These are phyloP conservation scores for Regulus satrapa DNA, from an alignment of 2,113 vertebrate species.

Conservation along the genomic window DNA sequence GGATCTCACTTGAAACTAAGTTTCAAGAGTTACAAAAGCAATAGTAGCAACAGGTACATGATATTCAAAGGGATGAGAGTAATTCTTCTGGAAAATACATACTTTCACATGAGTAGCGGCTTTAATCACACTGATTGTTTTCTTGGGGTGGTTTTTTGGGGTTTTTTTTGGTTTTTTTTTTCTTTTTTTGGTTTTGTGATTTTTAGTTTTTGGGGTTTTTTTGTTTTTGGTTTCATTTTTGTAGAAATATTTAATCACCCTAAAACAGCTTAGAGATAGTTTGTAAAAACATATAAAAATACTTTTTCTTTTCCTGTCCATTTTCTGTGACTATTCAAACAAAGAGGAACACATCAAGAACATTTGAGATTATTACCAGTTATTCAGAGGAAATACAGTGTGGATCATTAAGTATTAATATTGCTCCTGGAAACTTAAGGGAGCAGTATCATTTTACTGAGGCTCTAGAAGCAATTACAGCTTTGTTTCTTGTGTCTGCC, in stretches of 20 bases:
- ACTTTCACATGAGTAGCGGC: neutral
- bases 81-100: neutral
- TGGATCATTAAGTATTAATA: neutral
- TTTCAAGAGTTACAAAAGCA: neutral
- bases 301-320: neutral
- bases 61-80: neutral
- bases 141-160: too few species aligned
- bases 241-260: neutral
- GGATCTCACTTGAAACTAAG: neutral
- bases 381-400: neutral
- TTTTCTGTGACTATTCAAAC: neutral
- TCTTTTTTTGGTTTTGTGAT: too few species aligned
- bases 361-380: neutral
- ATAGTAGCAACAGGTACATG: neutral
- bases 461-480: neutral
- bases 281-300: neutral
- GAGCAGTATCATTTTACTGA: neutral
- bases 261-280: accelerated
- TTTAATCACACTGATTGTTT: neutral
- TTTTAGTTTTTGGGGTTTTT: too few species aligned
- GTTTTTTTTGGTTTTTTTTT: too few species aligned
- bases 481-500: neutral
- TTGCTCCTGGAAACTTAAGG: neutral
- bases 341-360: neutral
- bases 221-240: too few species aligned